Base-by-base conservation (phyloP, 2,888 invertebrate genomes). In the Melikaiella ostensackeni region DNA sequence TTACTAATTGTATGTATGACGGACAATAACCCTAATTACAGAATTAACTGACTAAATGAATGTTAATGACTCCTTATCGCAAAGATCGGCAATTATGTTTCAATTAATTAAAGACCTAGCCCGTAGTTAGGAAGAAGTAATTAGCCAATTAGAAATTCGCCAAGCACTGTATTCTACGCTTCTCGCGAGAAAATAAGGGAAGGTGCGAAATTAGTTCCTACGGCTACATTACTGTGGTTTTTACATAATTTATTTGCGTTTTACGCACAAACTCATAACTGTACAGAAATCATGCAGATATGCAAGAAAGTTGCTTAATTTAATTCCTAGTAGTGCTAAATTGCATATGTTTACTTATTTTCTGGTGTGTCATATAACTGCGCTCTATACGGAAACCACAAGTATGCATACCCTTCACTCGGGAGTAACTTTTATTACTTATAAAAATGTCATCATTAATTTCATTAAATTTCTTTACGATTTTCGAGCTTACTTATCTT, bases 221-320 rank as follows among this genome's bases (percentile, higher is more conserved):
- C 27, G 19, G 27, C 42, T 42, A n/a, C n/a, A 66, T 66, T 66
- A 46, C 42, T 27, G 66, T 46, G 42, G 66, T 66, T 66, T 66
- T 66, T 24, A 66, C 66, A 66, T 66, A 27, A 66, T 66, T 66
- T 66, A 66, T 46, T 46, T 66, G 42, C 27, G 27, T 46, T 66
- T 66, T 66, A 30, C 66, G 27, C 66, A 66, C 46, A 66, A 21
- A 46, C 46, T 66, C 38, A 27, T 66, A 66, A 66, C 66, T 46
- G 46, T 46, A 66, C 27, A 66, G 66, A 66, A 66, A 66, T 66
- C 66, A 66, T 66, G 66, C 46, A 46, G 8, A 19, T 66, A 66
- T 27, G 66, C 66, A 46, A 66, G 66, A 66, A 66, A 55, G 66
- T 66, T 46, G 66, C 66, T 66, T 66, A 66, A 66, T 66, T 66